Percentiles rank a stretch among this genome's conserved stretches.
Conservation (phyloP, 2,888 invertebrate species). For the Palloptera scutellata region DNA sequence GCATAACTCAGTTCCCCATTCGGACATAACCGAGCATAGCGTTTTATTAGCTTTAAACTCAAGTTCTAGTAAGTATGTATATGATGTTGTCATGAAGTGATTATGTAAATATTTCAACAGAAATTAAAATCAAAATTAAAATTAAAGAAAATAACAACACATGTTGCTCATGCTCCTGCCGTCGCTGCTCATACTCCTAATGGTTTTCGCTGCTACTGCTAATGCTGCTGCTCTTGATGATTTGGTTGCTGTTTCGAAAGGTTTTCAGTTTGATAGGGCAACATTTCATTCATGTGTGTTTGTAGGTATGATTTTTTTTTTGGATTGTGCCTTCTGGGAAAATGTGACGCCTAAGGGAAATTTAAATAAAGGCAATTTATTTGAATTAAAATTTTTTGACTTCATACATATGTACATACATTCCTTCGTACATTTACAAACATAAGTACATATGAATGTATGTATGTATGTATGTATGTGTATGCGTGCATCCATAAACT, state of each 20-base stretch:
- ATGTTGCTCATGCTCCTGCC: not conserved
- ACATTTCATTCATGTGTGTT: not conserved
- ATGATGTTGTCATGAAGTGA: slow-evolving; percentile 8
- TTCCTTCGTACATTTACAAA: no score
- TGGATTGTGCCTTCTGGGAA: not conserved
- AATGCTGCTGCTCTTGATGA: not conserved
- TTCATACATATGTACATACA: no score
- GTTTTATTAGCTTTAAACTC: not conserved
- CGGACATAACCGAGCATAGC: not conserved
- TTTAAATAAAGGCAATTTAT: slow-evolving; percentile 12
- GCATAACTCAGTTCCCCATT: no score
- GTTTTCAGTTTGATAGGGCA: not conserved
- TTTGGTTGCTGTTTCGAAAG: not conserved
- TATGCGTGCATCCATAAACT: no score
- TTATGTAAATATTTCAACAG: slow-evolving; percentile 16
- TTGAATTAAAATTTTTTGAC: not conserved
- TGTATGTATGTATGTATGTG: no score
- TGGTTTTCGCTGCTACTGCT: not conserved
- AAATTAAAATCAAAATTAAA: slow-evolving; percentile 20
- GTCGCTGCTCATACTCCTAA: no score
- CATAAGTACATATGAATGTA: no score
- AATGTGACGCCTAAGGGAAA: slow-evolving; percentile 9
- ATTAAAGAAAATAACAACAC: slow-evolving; percentile 8
- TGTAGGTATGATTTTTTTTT: not conserved
- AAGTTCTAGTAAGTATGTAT: not conserved